Conservation (phyloP, 2,888 invertebrate genomes). For the Lordiphosa fenestrarum region DNA sequence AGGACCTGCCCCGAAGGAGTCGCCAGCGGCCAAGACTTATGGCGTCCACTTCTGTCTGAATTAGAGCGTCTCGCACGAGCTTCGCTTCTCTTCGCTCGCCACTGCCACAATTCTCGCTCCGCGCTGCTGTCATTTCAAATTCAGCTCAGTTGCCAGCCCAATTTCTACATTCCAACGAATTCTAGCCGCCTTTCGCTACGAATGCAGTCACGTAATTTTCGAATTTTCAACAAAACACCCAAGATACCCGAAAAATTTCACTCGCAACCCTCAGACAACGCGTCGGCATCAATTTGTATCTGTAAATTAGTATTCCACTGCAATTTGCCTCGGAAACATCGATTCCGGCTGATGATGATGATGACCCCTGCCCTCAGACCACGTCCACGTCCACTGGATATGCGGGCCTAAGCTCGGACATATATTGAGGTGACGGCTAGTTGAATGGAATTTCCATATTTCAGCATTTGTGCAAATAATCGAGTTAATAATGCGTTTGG, state of each 20-base stretch:
- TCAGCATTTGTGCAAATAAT: conserved; percentile 54
- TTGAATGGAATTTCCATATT: conserved; percentile 47
- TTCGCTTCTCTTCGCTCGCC: conserved; percentile 4
- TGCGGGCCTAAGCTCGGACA: conserved; percentile 51
- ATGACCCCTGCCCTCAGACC: conserved; percentile 20
- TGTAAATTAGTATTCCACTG: conserved; percentile 73
- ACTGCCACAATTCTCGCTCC: background rate
- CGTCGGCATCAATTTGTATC: conserved; percentile 66
- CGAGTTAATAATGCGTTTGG: conserved; percentile 63
- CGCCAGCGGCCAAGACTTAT: conserved; percentile 37
- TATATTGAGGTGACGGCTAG: conserved; percentile 45
- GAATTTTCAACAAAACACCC: conserved; percentile 62
- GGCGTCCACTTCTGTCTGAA: conserved; percentile 34
- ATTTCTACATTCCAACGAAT: conserved; percentile 69
- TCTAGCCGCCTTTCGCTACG: conserved; percentile 61
- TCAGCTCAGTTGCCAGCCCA: conserved; percentile 68
- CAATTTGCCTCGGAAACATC: conserved; percentile 68
- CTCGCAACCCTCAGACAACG: conserved; percentile 29
- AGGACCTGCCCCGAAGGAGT: conserved; percentile 4
- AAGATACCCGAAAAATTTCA: conserved; percentile 48
- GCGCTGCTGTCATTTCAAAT: conserved; percentile 61
- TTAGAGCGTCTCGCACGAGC: conserved; percentile 37
- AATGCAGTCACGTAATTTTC: conserved; percentile 75
- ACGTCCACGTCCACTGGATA: conserved; percentile 16
- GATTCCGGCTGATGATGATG: conserved; percentile 42